phyloP scores from a whole-genome alignment of 2,797 vertebrate species.

The Margarornis squamiger region DNA sequence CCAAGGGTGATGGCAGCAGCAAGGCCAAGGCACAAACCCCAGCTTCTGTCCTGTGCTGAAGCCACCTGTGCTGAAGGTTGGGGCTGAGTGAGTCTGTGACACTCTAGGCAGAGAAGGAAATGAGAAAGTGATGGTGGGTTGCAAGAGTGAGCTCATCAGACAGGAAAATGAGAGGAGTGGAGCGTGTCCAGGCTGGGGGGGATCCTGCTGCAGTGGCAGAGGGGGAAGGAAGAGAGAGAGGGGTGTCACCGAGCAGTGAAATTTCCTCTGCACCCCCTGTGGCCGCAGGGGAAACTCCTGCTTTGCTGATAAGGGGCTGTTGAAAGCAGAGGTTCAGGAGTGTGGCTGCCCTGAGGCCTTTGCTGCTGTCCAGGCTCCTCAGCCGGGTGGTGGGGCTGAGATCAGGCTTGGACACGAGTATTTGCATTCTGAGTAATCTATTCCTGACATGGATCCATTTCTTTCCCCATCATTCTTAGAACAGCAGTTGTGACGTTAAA shows the following conservation, averaged over 20 bases:
- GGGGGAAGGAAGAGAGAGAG: not conserved
- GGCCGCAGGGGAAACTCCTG: not conserved
- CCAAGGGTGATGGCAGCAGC: no score
- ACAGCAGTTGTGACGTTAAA: not conserved
- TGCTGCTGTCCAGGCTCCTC: not conserved
- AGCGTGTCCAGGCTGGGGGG: not conserved
- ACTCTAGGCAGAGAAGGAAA: not conserved
- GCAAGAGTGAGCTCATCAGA: not conserved
- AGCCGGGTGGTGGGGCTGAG: accelerated
- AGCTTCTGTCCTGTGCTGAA: not conserved
- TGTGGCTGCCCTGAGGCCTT: not conserved
- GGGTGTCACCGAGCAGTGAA: not conserved
- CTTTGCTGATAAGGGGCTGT: not conserved
- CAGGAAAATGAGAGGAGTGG: not conserved
- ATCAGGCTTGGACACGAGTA: accelerated
- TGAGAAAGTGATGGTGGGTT: not conserved
- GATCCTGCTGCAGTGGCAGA: not conserved
- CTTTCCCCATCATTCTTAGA: not conserved
- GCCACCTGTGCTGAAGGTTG: no score
- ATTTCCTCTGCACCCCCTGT: accelerated
- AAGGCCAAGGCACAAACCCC: not conserved
- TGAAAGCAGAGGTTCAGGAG: accelerated
- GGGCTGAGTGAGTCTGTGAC: not conserved
- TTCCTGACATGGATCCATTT: not conserved
- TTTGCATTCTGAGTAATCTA: not conserved